Conservation (phyloP, 2,113 vertebrate species). For the Notechis scutatus region DNA sequence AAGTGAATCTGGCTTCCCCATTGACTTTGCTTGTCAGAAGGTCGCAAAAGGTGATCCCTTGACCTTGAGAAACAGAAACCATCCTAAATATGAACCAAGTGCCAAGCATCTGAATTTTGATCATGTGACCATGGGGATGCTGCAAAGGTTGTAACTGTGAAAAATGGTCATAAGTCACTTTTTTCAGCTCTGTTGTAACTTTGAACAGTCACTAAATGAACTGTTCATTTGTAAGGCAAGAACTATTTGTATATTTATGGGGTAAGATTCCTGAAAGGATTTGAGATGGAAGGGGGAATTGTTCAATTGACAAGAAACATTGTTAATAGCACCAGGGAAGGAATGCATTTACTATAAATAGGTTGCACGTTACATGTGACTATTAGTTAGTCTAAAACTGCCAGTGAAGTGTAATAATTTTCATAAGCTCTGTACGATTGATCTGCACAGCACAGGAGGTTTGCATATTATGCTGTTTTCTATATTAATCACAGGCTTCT, state of each 20-base stretch:
- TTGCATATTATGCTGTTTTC: constrained; percentile 33
- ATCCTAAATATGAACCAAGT: too few species aligned
- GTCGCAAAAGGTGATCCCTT: too few species aligned
- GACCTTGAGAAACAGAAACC: too few species aligned
- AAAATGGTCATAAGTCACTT: neutral
- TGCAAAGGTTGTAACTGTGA: too few species aligned
- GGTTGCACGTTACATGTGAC: constrained; percentile 30
- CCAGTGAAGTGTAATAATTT: constrained; percentile 5
- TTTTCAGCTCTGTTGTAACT: neutral
- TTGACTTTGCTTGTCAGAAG: too few species aligned
- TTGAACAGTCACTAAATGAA: neutral
- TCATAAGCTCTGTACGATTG: constrained; percentile 16
- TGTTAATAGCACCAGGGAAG: constrained; percentile 26
- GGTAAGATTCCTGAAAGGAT: constrained; percentile 15
- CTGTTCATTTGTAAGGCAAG: neutral
- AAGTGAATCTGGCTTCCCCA: too few species aligned
- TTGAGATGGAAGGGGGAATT: constrained; percentile 16
- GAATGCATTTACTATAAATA: constrained; percentile 53
- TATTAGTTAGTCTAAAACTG: constrained; percentile 47
- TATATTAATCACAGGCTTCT: constrained; percentile 43
- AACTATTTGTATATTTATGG: neutral
- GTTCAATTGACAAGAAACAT: constrained; percentile 40
- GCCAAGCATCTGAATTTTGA: too few species aligned
- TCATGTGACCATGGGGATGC: too few species aligned
- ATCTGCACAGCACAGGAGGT: neutral